phyloP scores from a whole-genome alignment of 2,888 invertebrate genomes.

The Nephrotoma appendiculata region DNA sequence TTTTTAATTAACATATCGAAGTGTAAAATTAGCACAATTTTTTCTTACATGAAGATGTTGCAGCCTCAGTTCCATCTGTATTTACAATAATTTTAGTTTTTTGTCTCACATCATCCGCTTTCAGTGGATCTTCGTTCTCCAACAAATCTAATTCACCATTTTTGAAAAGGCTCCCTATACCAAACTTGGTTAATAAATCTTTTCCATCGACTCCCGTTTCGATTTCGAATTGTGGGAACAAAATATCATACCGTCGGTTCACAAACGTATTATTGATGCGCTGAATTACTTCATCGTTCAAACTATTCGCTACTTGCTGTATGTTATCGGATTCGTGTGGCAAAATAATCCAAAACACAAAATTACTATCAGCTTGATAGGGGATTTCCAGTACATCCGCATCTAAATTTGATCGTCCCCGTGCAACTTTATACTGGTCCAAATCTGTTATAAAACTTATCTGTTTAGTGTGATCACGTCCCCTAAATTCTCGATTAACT shows the following conservation, averaged over 20 bases:
- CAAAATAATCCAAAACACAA: background rate
- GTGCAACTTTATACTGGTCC: background rate
- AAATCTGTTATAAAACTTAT: background rate
- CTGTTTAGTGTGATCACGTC: background rate
- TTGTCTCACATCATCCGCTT: background rate
- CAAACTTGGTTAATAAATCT: background rate
- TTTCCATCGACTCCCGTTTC: background rate
- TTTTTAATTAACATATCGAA: background rate
- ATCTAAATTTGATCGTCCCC: background rate
- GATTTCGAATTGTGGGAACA: background rate
- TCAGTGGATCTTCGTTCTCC: background rate
- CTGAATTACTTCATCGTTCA: background rate
- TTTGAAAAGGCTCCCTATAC: background rate
- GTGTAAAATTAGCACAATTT: background rate
- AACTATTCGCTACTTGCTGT: background rate
- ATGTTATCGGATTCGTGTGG: background rate
- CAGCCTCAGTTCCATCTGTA: background rate
- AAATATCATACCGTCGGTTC: background rate
- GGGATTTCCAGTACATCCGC: background rate
- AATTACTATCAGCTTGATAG: background rate
- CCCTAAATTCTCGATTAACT: background rate
- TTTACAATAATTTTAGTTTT: constrained; percentile 2
- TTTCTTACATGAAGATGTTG: background rate
- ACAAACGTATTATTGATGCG: background rate
- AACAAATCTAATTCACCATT: background rate